A percentile compares a stretch with the other conserved stretches of the same genome.
Conservation (phyloP, 2,797 vertebrate genomes). For the Geotrypetes seraphini region DNA sequence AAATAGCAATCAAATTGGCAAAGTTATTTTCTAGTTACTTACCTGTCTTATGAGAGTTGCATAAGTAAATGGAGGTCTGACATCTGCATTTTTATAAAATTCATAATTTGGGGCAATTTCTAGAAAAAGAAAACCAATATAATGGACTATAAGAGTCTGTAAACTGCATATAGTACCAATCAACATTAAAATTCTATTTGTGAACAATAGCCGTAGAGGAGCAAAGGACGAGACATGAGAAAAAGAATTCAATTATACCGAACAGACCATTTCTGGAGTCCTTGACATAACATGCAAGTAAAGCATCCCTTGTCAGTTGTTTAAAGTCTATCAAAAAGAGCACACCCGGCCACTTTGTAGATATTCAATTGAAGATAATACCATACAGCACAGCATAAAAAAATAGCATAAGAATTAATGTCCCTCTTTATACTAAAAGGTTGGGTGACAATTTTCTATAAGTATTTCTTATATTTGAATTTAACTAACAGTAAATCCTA, state of each 20-base stretch:
- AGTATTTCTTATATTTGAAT: slow-evolving; percentile 4
- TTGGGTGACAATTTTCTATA: slow-evolving; percentile 3
- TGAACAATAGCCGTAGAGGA: slow-evolving; percentile 24
- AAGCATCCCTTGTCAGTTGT: slow-evolving; percentile 9
- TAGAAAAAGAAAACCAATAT: slow-evolving; percentile 69
- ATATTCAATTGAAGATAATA: slow-evolving; percentile 5
- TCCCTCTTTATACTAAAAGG: slow-evolving; percentile 7
- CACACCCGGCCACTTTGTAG: slow-evolving; percentile 11
- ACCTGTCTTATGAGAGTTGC: slow-evolving; percentile 99
- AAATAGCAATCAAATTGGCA: too few species aligned
- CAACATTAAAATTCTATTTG: slow-evolving; percentile 6
- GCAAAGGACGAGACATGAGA: slow-evolving; percentile 8
- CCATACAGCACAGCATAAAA: not conserved
- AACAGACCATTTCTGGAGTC: slow-evolving; percentile 29
- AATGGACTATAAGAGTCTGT: too few species aligned
- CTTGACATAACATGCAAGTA: slow-evolving; percentile 9
- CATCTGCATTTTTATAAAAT: slow-evolving; percentile 99
- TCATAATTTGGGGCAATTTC: slow-evolving; percentile 98
- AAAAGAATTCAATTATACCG: slow-evolving; percentile 23
- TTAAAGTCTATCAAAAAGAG: not conserved
- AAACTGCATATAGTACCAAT: too few species aligned
- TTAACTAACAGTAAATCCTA: slow-evolving; percentile 6
- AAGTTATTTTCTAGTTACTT: slow-evolving; percentile 84
- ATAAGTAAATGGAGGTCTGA: slow-evolving; percentile 98
- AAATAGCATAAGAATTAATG: slow-evolving; percentile 17